Evolutionary conservation across 2,797 vertebrate genomes (phyloP).

Genomic region (Prionace glauca): DNA sequence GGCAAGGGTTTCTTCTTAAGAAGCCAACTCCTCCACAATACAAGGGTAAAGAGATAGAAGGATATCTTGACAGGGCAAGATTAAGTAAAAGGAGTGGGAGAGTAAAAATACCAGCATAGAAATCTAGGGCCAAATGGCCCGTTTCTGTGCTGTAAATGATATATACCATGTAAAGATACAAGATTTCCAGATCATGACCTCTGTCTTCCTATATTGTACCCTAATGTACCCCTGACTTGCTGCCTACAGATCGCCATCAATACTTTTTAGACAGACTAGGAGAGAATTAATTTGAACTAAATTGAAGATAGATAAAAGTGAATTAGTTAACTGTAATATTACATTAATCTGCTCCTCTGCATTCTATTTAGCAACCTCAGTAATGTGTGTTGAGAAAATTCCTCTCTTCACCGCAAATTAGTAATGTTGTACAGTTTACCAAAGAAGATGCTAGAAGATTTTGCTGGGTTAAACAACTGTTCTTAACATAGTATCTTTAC

Average conservation of each 20-base stretch:
- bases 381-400: neutral
- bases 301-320: neutral
- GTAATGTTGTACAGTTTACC: neutral
- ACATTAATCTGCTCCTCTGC: neutral
- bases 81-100: neutral
- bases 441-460: neutral
- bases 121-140: no score
- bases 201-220: neutral
- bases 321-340: neutral
- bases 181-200: neutral
- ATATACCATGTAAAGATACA: neutral
- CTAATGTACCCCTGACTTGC: neutral
- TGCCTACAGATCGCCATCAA: neutral
- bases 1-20: neutral
- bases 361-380: neutral
- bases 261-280: neutral
- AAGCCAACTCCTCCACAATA: neutral
- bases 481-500: no score
- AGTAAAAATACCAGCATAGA: neutral
- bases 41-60: neutral
- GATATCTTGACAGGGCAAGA: neutral
- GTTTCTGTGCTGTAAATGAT: neutral
- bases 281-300: neutral
- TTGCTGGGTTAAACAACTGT: neutral
- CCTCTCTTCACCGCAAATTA: neutral